Base-by-base conservation (phyloP, 2,113 vertebrate species). In the Anser brachyrhynchus region DNA sequence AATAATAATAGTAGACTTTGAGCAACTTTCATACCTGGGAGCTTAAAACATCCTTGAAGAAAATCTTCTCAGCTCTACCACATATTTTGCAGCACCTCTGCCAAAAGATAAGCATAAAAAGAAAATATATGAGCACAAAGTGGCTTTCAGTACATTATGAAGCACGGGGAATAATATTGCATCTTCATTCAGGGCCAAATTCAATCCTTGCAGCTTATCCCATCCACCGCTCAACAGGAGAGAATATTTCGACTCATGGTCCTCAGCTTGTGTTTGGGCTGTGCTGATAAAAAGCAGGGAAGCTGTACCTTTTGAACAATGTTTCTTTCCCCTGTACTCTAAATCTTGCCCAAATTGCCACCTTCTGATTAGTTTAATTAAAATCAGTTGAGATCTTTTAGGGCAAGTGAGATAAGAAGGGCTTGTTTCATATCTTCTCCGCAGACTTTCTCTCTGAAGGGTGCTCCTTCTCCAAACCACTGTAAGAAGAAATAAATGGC, bases 11-110 rank as follows among this genome's bases (percentile, higher is more conserved):
- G 66, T 2, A 71, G 72, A 49, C 25, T 96, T 86, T 54, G 70
- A 94, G 93, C 89, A 74, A 89, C 70, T 95, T 95, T 95, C 66
- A 81, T 95, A 94, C 92, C 96, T 97, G 90, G 25, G 28, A 95
- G 92, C 93, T 74, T 84, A 82, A 85, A 89, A 96, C 25, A 55
- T 78, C 93, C 95, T 94, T 94, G 87, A 83, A 91, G 87, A 97
- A 94, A 93, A 94, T 80, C 93, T 94, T 59, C 65, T 89, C 75
- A 70, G 84, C 71, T 73, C 70, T 85, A 79, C 73, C 82, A 64
- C 29, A 2, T n/a, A 39, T 51, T 21, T 91, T 37, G 74, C 25
- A 90, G 90, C 69, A n/a, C 35, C 37, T 83, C 88, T 96, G 93
- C 54, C 58, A 41, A 94, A 52, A 96, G 91, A 93, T 62, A 92